These are phyloP conservation scores for Stigmatopora argus DNA, from an alignment of 2,113 vertebrate species.

Conservation along the genomic window DNA sequence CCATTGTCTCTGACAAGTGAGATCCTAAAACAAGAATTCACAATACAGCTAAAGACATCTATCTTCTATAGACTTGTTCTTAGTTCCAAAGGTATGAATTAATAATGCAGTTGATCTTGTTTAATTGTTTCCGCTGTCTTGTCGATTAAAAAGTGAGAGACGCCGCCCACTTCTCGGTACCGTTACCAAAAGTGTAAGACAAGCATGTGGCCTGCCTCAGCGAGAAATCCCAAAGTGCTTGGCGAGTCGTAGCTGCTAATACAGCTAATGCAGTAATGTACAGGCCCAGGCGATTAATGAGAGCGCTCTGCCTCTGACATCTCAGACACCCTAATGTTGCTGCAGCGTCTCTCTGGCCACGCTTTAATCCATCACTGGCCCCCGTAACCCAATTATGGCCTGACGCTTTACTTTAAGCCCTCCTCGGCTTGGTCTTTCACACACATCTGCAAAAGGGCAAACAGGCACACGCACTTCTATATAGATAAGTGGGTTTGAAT, in stretches of 20 bases:
- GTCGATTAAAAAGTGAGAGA: slow-evolving; percentile 15
- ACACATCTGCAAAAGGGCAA: slow-evolving; percentile 65
- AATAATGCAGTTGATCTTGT: slow-evolving; percentile 13
- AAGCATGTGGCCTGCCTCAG: slow-evolving; percentile 58
- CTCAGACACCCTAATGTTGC: slow-evolving; percentile 77
- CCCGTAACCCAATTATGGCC: slow-evolving; percentile 74
- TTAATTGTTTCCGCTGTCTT: slow-evolving; percentile 16
- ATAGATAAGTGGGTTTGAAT: slow-evolving; percentile 37
- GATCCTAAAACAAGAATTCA: neutral
- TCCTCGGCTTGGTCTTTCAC: slow-evolving; percentile 60
- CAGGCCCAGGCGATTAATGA: slow-evolving; percentile 75
- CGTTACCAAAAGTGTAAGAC: slow-evolving; percentile 33
- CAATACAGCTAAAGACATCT: neutral
- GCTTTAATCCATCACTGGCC: slow-evolving; percentile 76
- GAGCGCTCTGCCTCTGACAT: slow-evolving; percentile 73
- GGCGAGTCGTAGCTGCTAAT: slow-evolving; percentile 75
- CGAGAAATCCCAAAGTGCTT: slow-evolving; percentile 69
- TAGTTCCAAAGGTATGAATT: neutral
- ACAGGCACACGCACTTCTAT: slow-evolving; percentile 37
- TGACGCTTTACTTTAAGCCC: slow-evolving; percentile 71
- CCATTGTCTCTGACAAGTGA: neutral
- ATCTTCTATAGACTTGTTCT: neutral
- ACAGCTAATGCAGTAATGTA: slow-evolving; percentile 78
- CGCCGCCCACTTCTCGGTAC: slow-evolving; percentile 18
- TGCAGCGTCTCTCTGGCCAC: slow-evolving; percentile 70